A percentile compares a stretch with the other conserved stretches of the same genome.
These are phyloP conservation scores for Pseudomyrmex sp. DNA, from an alignment of 1,140 invertebrate genomes.

Conservation along the genomic window DNA sequence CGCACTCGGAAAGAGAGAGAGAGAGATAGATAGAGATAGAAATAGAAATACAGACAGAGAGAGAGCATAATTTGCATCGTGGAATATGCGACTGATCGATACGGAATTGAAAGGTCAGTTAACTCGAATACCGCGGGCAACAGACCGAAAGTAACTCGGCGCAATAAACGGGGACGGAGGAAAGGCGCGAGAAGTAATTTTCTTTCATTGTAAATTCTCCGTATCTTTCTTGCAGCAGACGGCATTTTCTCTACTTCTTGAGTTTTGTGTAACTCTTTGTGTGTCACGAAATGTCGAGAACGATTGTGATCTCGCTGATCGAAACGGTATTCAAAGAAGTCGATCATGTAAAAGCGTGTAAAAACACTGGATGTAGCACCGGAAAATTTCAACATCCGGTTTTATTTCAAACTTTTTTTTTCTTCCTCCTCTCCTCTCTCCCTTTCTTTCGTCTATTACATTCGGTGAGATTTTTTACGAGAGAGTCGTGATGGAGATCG, in stretches of 20 bases:
- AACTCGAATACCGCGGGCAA: not conserved
- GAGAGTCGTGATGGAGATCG: not conserved
- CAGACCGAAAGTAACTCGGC: conserved; percentile 18
- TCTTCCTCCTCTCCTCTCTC: too few relatives aligned
- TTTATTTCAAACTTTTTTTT: too few relatives aligned
- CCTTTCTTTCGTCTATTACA: not conserved
- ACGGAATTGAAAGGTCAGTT: not conserved
- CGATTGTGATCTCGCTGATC: not conserved
- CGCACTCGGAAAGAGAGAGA: too few relatives aligned
- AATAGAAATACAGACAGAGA: too few relatives aligned
- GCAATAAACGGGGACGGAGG: not conserved
- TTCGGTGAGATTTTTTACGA: conserved; percentile 21
- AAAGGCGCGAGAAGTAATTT: conserved; percentile 27
- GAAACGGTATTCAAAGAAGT: conserved; percentile 24
- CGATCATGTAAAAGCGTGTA: conserved; percentile 15
- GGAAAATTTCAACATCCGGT: too few relatives aligned
- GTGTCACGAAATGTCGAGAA: not conserved
- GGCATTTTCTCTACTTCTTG: not conserved
- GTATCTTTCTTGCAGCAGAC: not conserved
- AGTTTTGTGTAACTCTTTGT: conserved; percentile 11
- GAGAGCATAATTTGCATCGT: not conserved
- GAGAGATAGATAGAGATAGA: too few relatives aligned
- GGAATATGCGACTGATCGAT: conserved; percentile 22
- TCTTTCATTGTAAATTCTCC: conserved; percentile 16
- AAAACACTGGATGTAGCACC: not conserved